A percentile compares a stretch with the other conserved stretches of the same genome.
phyloP scores from a whole-genome alignment of 2,888 invertebrate species.

The Seira ritae region DNA sequence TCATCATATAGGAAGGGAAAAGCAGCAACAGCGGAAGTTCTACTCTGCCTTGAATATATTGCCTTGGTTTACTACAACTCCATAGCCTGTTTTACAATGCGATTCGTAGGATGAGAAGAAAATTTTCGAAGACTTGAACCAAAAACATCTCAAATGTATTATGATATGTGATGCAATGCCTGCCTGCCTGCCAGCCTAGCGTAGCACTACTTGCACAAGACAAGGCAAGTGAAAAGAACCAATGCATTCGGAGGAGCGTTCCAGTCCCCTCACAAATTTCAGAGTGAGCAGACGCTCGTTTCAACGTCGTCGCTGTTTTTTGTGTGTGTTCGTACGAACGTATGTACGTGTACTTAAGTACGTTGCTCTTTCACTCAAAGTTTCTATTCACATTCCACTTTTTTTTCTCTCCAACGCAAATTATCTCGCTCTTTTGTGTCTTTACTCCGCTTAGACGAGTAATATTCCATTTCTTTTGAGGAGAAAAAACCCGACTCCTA shows the following conservation, averaged over 20 bases:
- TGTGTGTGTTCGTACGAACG: background rate
- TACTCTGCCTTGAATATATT: background rate
- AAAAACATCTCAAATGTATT: background rate
- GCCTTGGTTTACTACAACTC: background rate
- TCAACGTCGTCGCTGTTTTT: slow-evolving; percentile 1
- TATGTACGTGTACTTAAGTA: too few relatives aligned
- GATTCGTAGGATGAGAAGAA: background rate
- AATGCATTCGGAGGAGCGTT: slow-evolving; percentile 27
- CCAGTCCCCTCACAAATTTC: slow-evolving; percentile 55
- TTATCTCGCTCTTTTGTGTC: slow-evolving; percentile 3
- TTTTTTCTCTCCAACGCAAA: slow-evolving; percentile 3
- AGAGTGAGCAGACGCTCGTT: slow-evolving; percentile 48
- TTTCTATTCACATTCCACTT: slow-evolving; percentile 30
- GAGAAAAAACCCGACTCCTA: background rate
- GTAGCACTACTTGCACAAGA: background rate
- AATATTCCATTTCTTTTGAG: slow-evolving; percentile 21
- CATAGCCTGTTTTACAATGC: background rate
- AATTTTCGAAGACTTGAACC: background rate
- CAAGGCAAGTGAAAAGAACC: slow-evolving; percentile 31
- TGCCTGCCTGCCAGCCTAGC: too few relatives aligned
- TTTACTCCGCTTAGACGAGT: slow-evolving; percentile 16
- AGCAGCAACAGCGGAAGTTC: slow-evolving; percentile 10
- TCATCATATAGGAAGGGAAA: background rate
- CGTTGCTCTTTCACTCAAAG: slow-evolving; percentile 2
- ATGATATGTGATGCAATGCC: slow-evolving; percentile 4